These are phyloP conservation scores for Subanguina moxae DNA, from an alignment of 1,140 invertebrate genomes.

Conservation along the genomic window DNA sequence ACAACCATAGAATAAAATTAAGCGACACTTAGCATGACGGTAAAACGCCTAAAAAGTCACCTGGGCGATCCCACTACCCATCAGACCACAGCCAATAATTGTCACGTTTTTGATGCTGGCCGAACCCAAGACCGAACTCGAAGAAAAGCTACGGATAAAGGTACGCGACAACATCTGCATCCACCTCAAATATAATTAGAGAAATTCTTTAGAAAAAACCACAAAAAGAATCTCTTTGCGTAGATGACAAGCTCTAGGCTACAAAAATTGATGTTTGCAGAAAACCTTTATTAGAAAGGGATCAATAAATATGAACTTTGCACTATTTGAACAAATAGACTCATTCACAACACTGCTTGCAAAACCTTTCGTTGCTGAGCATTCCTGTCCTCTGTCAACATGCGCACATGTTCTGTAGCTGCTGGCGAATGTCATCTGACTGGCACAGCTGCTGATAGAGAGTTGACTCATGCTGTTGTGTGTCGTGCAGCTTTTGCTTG, in stretches of 20 bases:
- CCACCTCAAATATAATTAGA: too few relatives aligned
- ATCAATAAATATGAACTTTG: too few relatives aligned
- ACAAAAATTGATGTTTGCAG: too few relatives aligned
- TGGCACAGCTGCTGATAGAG: constrained; percentile 40
- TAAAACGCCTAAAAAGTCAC: constrained; percentile 60
- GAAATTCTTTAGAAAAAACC: too few relatives aligned
- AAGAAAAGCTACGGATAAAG: neutral
- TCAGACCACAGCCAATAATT: constrained; percentile 78
- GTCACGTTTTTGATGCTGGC: constrained; percentile 74
- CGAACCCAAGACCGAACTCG: neutral
- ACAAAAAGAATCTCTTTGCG: too few relatives aligned
- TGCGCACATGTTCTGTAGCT: constrained; percentile 30
- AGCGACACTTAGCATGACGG: neutral
- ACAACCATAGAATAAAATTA: neutral
- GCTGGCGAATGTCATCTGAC: constrained; percentile 38
- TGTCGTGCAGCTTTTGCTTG: constrained; percentile 32
- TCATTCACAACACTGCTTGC: too few relatives aligned
- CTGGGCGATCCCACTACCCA: constrained; percentile 85
- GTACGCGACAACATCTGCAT: neutral
- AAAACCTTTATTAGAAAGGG: too few relatives aligned
- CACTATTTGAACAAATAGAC: constrained; percentile 9
- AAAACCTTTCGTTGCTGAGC: constrained; percentile 13
- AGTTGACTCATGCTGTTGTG: constrained; percentile 41
- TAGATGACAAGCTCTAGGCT: too few relatives aligned
- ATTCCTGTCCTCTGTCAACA: constrained; percentile 33